These are phyloP conservation scores for Stigmatopora nigra DNA, from an alignment of 2,113 vertebrate species.

Conservation along the genomic window DNA sequence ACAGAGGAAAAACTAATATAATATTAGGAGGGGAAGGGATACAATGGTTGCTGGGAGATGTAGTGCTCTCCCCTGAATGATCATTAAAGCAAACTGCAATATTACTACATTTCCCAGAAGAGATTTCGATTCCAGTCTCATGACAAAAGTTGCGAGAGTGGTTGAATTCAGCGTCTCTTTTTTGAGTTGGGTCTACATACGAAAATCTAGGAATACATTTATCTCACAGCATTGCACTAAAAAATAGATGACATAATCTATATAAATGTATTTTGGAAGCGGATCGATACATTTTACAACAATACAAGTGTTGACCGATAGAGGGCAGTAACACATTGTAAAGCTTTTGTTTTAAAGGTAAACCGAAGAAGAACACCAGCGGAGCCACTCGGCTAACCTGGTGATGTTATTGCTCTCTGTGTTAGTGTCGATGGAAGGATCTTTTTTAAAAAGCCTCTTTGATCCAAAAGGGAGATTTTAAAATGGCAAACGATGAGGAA, in stretches of 20 bases:
- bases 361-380: slow-evolving; percentile 25
- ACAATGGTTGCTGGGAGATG: slow-evolving; percentile 45
- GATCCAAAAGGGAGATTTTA: slow-evolving; percentile 32
- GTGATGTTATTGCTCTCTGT: slow-evolving; percentile 27
- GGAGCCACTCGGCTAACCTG: not conserved
- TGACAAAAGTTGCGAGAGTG: slow-evolving; percentile 1
- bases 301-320: not conserved
- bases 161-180: not conserved
- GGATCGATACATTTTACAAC: not conserved
- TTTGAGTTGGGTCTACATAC: not conserved
- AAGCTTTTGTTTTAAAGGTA: fast-evolving
- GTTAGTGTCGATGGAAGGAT: slow-evolving; percentile 19
- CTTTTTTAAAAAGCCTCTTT: slow-evolving; percentile 2
- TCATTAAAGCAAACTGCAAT: no score
- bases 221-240: not conserved
- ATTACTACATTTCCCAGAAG: not conserved
- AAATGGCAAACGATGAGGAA: slow-evolving; percentile 73
- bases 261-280: not conserved
- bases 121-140: not conserved
- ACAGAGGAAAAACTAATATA: slow-evolving; percentile 22
- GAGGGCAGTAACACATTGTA: slow-evolving; percentile 5
- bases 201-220: not conserved
- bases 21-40: slow-evolving; percentile 24
- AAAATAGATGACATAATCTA: not conserved
- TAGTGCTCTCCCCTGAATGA: slow-evolving; percentile 26